A percentile compares a stretch with the other conserved stretches of the same genome.
These are phyloP conservation scores for Coptotermes formosanus DNA, from an alignment of 1,140 invertebrate genomes.

Conservation along the genomic window DNA sequence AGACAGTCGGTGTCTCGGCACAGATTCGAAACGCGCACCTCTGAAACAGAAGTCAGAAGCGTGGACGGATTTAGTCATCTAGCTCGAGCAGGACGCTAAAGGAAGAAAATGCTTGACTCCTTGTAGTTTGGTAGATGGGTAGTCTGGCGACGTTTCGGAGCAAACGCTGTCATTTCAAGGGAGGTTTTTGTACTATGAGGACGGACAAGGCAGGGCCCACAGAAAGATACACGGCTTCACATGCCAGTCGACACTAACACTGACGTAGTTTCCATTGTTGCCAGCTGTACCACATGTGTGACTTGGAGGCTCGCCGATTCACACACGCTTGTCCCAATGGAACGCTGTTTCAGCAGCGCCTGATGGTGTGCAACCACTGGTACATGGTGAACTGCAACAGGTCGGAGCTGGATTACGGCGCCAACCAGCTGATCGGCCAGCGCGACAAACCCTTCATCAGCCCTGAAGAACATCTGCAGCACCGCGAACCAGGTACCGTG, in stretches of 20 bases:
- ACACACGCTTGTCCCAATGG: conserved; percentile 74
- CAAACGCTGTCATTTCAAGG: background rate
- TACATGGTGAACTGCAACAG: conserved; percentile 78
- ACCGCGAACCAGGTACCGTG: no score
- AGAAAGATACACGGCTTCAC: background rate
- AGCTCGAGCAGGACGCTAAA: no score
- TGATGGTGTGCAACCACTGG: conserved; percentile 78
- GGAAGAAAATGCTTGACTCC: no score
- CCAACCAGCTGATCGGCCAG: conserved; percentile 65
- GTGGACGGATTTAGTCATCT: no score
- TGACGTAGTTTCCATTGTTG: conserved; percentile 27
- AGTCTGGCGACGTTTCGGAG: background rate
- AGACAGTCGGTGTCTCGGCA: no score
- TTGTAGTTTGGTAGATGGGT: background rate
- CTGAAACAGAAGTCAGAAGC: no score
- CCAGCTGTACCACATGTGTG: conserved; percentile 76
- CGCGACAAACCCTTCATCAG: background rate
- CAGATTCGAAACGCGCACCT: no score
- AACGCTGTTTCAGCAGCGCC: conserved; percentile 75
- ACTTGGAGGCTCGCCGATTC: conserved; percentile 67
- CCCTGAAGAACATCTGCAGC: background rate
- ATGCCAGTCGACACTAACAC: background rate
- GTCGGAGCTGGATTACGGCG: conserved; percentile 63
- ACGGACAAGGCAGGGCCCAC: background rate
- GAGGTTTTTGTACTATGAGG: background rate